Percentiles rank a stretch among this genome's conserved stretches.
Evolutionary conservation across 2,113 vertebrate species (phyloP).

Genomic region (Benitochromis conjunctus): DNA sequence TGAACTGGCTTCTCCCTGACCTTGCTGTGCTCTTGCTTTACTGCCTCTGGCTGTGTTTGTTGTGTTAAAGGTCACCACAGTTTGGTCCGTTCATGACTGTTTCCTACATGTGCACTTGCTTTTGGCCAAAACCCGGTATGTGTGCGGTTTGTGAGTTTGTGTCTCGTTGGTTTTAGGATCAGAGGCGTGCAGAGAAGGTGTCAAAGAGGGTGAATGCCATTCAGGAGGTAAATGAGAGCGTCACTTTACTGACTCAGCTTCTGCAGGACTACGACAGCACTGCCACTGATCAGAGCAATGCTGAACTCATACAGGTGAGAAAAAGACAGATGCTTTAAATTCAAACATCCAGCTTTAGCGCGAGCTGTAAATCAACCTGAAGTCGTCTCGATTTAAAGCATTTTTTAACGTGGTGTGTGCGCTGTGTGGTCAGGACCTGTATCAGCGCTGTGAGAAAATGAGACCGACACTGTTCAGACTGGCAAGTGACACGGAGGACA

Average conservation of each 20-base stretch:
- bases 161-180: slow-evolving; percentile 73
- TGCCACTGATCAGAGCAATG: slow-evolving; percentile 71
- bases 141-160: not conserved
- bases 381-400: not conserved
- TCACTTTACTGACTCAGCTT: slow-evolving; percentile 89
- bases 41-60: not conserved
- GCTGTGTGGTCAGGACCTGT: slow-evolving; percentile 81
- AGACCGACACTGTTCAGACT: slow-evolving; percentile 94
- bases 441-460: slow-evolving; percentile 97
- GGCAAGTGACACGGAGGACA: slow-evolving; percentile 97
- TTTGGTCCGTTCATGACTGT: not conserved
- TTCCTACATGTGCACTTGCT: not conserved
- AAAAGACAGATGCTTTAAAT: not conserved
- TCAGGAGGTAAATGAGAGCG: slow-evolving; percentile 94
- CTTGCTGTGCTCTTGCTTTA: not conserved
- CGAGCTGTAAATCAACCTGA: not conserved
- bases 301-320: slow-evolving; percentile 89
- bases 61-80: not conserved
- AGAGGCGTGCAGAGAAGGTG: slow-evolving; percentile 94
- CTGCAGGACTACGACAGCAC: slow-evolving; percentile 83
- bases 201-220: slow-evolving; percentile 93
- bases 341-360: too few species aligned
- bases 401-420: not conserved
- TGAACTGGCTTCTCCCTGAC: not conserved
- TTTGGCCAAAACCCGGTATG: not conserved